These are phyloP conservation scores for Drosophila austrosaltans DNA, from an alignment of 2,888 invertebrate species.

Conservation along the genomic window DNA sequence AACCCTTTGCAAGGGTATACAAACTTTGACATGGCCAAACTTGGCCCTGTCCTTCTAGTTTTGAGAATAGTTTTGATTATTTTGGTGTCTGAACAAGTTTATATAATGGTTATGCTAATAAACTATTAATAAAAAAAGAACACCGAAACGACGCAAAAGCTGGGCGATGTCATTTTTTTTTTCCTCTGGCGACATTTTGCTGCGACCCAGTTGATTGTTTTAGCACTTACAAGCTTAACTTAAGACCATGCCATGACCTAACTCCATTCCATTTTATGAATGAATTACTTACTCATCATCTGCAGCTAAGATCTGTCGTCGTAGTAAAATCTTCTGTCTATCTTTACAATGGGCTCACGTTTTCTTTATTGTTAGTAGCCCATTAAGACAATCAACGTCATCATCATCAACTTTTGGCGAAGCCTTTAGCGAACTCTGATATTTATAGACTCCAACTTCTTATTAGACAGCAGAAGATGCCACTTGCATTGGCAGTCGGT, in stretches of 20 bases:
- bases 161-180: not conserved
- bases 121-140: not conserved
- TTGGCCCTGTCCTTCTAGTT: too few species aligned
- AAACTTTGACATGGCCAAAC: too few species aligned
- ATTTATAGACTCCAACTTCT: conserved; percentile 52
- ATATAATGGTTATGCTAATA: not conserved
- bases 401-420: conserved; percentile 7
- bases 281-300: conserved; percentile 41
- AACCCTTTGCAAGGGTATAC: too few species aligned
- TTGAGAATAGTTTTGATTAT: too few species aligned
- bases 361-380: conserved; percentile 39
- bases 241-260: conserved; percentile 4
- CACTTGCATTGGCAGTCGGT: conserved; percentile 45
- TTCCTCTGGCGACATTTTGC: not conserved
- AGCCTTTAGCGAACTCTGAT: conserved; percentile 65
- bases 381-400: conserved; percentile 42
- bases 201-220: not conserved
- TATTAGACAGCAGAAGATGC: conserved; percentile 42
- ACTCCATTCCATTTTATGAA: conserved; percentile 37
- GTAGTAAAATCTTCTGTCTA: conserved; percentile 19
- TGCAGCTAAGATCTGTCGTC: conserved; percentile 10
- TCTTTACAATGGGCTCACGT: conserved; percentile 39
- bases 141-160: not conserved
- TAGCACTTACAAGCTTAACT: not conserved
- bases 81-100: not conserved